Percentiles rank a stretch among this genome's conserved stretches.
These are phyloP conservation scores for Lasioglossum oenotherae DNA, from an alignment of 2,888 invertebrate genomes.

Conservation along the genomic window DNA sequence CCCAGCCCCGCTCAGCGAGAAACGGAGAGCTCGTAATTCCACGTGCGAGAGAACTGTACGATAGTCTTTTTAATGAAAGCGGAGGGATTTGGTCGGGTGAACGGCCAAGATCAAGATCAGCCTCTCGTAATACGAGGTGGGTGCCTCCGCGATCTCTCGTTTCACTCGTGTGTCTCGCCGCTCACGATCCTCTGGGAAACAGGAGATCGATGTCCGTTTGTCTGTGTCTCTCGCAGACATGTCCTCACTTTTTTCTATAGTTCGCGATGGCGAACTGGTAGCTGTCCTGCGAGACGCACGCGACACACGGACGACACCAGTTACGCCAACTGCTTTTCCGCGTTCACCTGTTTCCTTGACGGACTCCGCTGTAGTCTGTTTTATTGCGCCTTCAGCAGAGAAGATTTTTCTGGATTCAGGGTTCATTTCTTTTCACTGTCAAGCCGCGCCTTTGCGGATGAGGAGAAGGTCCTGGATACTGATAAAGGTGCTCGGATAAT, in stretches of 20 bases:
- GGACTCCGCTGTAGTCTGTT: not conserved
- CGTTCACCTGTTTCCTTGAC: not conserved
- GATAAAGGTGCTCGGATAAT: too few relatives aligned
- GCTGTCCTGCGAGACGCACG: not conserved
- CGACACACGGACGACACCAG: not conserved
- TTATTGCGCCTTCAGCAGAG: not conserved
- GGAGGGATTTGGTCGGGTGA: conserved; percentile 61
- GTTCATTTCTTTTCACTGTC: not conserved
- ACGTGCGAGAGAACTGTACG: conserved; percentile 9
- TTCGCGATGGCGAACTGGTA: not conserved
- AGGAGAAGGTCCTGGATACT: too few relatives aligned
- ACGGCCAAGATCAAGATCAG: conserved; percentile 78
- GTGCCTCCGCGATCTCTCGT: conserved; percentile 37
- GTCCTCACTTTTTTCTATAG: not conserved
- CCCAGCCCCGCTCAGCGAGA: not conserved
- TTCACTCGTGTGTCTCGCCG: conserved; percentile 51
- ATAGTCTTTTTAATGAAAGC: conserved; percentile 67
- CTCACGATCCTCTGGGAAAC: conserved; percentile 24
- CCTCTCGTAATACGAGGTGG: conserved; percentile 57
- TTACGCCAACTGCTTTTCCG: conserved; percentile 14
- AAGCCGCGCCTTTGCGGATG: too few relatives aligned
- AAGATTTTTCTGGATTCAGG: not conserved
- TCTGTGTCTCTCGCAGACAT: not conserved
- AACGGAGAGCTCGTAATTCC: conserved; percentile 1
- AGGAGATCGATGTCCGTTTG: conserved; percentile 9